Evolutionary conservation across 1,140 invertebrate genomes (phyloP).

Genomic region (Holcopasites calliopsidis): DNA sequence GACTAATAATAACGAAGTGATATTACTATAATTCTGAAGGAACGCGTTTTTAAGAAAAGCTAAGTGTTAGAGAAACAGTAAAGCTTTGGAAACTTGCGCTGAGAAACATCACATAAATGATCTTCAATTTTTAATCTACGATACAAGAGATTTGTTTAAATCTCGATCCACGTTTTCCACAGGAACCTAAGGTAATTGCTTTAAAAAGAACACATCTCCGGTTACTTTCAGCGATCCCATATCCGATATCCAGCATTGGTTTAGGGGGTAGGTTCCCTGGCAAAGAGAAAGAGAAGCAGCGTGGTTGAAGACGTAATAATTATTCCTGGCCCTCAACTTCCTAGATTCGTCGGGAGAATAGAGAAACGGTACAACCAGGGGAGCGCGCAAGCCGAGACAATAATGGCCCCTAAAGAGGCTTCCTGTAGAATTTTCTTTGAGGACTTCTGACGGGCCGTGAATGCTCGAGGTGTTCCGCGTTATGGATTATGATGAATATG

Average conservation of each 20-base stretch:
- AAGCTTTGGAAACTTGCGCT: no score
- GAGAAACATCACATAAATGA: no score
- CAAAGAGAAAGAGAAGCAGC: neutral
- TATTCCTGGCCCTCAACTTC: constrained; percentile 66
- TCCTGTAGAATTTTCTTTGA: constrained; percentile 75
- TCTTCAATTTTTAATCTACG: neutral
- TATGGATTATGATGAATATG: constrained; percentile 79
- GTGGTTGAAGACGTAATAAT: constrained; percentile 65
- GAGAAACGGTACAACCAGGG: constrained; percentile 4
- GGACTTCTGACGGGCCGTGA: constrained; percentile 73
- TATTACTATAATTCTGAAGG: no score
- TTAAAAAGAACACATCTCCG: constrained; percentile 54
- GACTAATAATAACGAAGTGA: no score
- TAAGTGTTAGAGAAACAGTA: no score
- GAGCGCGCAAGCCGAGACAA: constrained; percentile 60
- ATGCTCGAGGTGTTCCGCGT: constrained; percentile 71
- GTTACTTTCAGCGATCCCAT: constrained; percentile 50
- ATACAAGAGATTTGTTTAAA: neutral
- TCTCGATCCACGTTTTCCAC: neutral
- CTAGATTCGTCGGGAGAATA: constrained; percentile 65
- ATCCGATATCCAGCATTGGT: constrained; percentile 57
- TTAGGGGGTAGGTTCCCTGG: constrained; percentile 4
- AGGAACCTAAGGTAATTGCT: constrained; percentile 14
- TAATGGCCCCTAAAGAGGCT: constrained; percentile 70
- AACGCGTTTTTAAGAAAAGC: no score